These are phyloP conservation scores for Leistus spinibarbis DNA, from an alignment of 2,888 invertebrate genomes.

Conservation along the genomic window DNA sequence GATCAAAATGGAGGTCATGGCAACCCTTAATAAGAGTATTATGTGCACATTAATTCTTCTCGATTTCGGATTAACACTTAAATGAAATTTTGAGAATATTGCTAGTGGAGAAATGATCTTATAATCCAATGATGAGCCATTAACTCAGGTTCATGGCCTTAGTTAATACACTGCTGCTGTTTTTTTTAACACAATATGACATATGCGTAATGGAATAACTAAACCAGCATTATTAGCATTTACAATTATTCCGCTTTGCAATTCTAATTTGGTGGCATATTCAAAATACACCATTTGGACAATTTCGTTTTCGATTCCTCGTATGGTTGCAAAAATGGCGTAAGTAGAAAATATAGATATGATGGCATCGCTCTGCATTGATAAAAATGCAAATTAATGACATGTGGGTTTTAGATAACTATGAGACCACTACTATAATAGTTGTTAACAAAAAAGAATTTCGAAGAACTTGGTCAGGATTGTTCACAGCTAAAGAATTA, in stretches of 20 bases:
- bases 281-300: too few species aligned
- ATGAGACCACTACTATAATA: not conserved
- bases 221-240: constrained; percentile 21
- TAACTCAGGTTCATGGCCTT: not conserved
- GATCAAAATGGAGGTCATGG: too few species aligned
- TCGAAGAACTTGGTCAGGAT: too few species aligned
- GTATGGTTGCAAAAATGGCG: not conserved
- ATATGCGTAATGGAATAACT: constrained; percentile 24
- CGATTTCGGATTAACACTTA: not conserved
- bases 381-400: not conserved
- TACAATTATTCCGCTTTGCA: constrained; percentile 17
- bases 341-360: not conserved
- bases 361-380: not conserved
- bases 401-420: not conserved
- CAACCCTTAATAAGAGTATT: too few species aligned
- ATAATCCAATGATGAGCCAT: not conserved
- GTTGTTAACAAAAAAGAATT: not conserved
- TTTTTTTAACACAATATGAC: not conserved
- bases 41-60: not conserved
- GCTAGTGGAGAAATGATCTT: not conserved
- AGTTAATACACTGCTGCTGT: not conserved
- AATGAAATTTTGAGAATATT: not conserved
- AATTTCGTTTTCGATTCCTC: too few species aligned
- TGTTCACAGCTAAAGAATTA: too few species aligned
- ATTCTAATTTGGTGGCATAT: constrained; percentile 20